Evolutionary conservation across 2,888 invertebrate species (phyloP), one percentile per base, ranked within the genome.

Genomic region (Pardosa pseudoannulata): DNA sequence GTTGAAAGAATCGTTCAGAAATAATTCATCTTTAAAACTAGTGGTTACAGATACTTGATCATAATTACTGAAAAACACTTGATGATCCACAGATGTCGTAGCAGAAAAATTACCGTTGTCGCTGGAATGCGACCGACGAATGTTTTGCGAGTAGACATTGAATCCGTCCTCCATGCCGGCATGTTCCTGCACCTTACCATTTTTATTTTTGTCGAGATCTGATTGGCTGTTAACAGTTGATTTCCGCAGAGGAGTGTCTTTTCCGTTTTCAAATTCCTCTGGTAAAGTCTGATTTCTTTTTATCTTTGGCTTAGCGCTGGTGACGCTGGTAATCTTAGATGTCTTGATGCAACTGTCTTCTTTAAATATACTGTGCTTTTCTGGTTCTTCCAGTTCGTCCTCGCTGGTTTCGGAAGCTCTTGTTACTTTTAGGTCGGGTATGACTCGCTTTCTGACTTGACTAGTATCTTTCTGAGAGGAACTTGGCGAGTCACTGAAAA

Each of bases 351-450:
- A 72, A 28, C 39, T 72, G 16, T 70, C 41, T 3, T 67, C 39
- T 1, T 13, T 27, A 7, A 73, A 67, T 1, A 31, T 1, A 1
- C 19, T 13, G 0, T 65, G 41, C 31, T 36, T 36, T 0, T 72
- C 79, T 16, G 13, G n/a, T 16, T 71, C 62, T 16, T 71, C 62
- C 1, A 19, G 19, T 2, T 62, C 1, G 9, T 73, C 72, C n/a
- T 27, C 41, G 16, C 56, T 39, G 7, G 28, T 36, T 23, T 78
- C 78, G 1, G 78, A 78, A 1, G 83, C 72, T 1, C 29, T 56
- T 5, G 83, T 78, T 29, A 85, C 72, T 41, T 78, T 85, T 19
- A 85, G 46, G 13, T 79, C 73, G 7, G 78, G 83, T 16, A 85
- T 67, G 0, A 56, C n/a, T 62, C 56, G 27, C 1, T 11, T n/a